phyloP scores from a whole-genome alignment of 2,113 vertebrate species.

The Speoplatyrhinus poulsoni region DNA sequence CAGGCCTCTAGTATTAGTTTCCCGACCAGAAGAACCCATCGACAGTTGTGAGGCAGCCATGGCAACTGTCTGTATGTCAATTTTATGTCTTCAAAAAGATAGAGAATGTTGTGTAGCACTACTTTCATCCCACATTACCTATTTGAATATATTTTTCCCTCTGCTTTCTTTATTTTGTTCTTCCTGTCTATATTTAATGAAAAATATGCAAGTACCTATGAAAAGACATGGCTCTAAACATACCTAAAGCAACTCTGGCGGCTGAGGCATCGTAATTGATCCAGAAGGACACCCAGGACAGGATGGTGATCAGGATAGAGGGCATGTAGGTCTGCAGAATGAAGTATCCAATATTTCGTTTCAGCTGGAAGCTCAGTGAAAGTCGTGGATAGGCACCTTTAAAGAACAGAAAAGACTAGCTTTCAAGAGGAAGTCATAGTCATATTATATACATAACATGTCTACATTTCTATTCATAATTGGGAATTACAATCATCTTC shows the following conservation, averaged over 20 bases:
- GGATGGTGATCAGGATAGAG: slow-evolving; percentile 96
- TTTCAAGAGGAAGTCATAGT: slow-evolving; percentile 30
- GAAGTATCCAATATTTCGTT: slow-evolving; percentile 98
- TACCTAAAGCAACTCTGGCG: slow-evolving; percentile 97
- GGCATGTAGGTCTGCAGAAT: slow-evolving; percentile 99
- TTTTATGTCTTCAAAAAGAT: neutral
- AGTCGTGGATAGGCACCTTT: slow-evolving; percentile 95
- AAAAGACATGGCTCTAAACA: slow-evolving; percentile 14
- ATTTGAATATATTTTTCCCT: no score
- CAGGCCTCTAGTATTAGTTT: slow-evolving; percentile 14
- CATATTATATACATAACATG: slow-evolving; percentile 30
- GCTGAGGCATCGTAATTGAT: slow-evolving; percentile 98
- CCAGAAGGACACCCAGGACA: slow-evolving; percentile 99
- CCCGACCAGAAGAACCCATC: slow-evolving; percentile 14
- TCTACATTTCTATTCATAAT: no score
- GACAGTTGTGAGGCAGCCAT: slow-evolving; percentile 28
- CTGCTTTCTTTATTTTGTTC: no score
- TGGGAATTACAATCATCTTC: no score
- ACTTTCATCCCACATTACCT: neutral
- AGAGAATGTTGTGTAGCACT: neutral
- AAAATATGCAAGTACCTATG: no score
- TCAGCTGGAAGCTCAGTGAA: slow-evolving; percentile 95
- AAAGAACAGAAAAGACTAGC: slow-evolving; percentile 25
- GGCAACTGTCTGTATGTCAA: slow-evolving; percentile 2
- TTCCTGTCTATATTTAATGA: no score